Evolutionary conservation across 2,888 invertebrate species (phyloP).

Genomic region (Dryobotodes eremita): DNA sequence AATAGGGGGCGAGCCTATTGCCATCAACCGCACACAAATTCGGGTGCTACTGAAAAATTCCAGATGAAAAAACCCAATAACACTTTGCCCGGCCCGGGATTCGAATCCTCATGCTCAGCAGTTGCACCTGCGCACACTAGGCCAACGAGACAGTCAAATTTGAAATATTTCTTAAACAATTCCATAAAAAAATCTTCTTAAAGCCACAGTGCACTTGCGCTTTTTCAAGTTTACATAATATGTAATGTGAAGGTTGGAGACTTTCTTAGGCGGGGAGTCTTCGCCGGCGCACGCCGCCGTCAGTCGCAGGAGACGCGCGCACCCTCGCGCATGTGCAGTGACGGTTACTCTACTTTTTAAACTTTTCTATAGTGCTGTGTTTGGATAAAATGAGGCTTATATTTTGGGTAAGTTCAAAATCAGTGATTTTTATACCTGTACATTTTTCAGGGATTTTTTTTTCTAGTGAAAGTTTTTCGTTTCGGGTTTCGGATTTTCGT

Average conservation of each 20-base stretch:
- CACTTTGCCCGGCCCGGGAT: neutral
- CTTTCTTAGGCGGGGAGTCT: slow-evolving; percentile 87
- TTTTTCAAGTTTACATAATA: slow-evolving; percentile 87
- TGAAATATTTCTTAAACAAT: slow-evolving; percentile 32
- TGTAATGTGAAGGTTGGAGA: slow-evolving; percentile 86
- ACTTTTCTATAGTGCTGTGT: slow-evolving; percentile 83
- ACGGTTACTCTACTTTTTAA: slow-evolving; percentile 70
- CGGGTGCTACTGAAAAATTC: neutral
- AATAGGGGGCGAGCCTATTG: neutral
- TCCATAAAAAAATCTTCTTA: slow-evolving; percentile 64
- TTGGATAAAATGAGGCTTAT: slow-evolving; percentile 89
- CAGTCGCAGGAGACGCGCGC: slow-evolving; percentile 86
- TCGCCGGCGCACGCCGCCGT: slow-evolving; percentile 72
- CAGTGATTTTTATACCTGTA: slow-evolving; percentile 7
- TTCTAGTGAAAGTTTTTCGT: slow-evolving; percentile 22
- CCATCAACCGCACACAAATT: neutral
- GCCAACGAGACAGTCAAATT: neutral
- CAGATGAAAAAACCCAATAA: neutral
- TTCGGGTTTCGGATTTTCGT: slow-evolving; percentile 1
- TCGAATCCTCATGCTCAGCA: neutral
- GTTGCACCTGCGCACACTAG: too few species aligned
- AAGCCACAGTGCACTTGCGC: slow-evolving; percentile 83
- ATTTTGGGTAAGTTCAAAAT: slow-evolving; percentile 85
- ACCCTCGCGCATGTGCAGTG: slow-evolving; percentile 87
- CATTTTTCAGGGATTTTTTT: neutral